Conservation (phyloP, 1,140 invertebrate genomes). For the Cydia fagiglandana region DNA sequence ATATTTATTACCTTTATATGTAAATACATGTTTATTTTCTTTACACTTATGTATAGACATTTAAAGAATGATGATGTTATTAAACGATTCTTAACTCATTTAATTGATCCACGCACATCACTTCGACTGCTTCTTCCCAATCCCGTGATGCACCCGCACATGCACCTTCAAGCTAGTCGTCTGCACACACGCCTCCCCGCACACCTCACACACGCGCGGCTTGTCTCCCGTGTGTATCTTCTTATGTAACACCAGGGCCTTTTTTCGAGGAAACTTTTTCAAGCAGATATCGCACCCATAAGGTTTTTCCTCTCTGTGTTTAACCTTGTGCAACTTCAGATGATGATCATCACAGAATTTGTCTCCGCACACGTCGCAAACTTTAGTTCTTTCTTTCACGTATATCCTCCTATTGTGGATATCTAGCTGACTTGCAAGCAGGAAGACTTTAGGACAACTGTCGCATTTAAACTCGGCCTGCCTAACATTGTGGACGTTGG, state of each 20-base stretch:
- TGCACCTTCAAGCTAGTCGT: constrained; percentile 18
- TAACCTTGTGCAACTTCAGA: constrained; percentile 36
- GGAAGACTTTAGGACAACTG: constrained; percentile 15
- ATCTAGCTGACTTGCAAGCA: constrained; percentile 57
- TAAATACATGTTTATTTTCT: no score
- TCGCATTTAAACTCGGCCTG: constrained; percentile 18
- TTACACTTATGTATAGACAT: no score
- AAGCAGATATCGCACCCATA: constrained; percentile 36
- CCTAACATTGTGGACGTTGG: constrained; percentile 2
- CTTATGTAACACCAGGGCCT: constrained; percentile 34
- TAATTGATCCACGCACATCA: not conserved
- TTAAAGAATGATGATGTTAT: no score
- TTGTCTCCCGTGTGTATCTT: constrained; percentile 41
- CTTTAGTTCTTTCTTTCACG: constrained; percentile 52
- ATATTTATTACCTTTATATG: no score
- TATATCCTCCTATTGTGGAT: constrained; percentile 55
- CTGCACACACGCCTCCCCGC: constrained; percentile 38
- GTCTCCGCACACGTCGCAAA: constrained; percentile 56
- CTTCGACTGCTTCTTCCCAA: constrained; percentile 48
- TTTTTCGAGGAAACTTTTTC: constrained; percentile 36
- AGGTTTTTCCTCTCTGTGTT: constrained; percentile 35
- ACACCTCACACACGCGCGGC: constrained; percentile 36
- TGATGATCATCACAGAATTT: constrained; percentile 33
- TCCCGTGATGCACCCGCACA: constrained; percentile 81
- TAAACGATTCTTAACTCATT: no score